Base-by-base conservation (phyloP, 2,888 invertebrate species). In the Argyresthia albistria region DNA sequence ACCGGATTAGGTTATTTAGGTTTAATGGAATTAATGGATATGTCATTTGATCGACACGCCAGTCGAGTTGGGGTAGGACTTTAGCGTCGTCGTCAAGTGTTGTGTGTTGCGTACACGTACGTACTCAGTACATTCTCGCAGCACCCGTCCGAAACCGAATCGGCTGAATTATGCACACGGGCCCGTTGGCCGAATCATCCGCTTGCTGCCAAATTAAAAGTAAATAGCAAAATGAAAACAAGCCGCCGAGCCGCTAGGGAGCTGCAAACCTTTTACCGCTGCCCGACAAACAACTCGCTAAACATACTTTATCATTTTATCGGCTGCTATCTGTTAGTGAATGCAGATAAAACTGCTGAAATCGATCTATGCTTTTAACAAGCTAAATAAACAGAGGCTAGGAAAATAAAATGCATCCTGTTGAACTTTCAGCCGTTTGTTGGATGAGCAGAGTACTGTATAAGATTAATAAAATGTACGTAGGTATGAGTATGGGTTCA, bases 201-300 rank as follows among this genome's bases (percentile, higher is more conserved):
- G 84, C 86, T 80, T 77, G 83, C 84, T 80, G 82, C 84, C 83
- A 87, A 87, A 87, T 87, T 87, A 87, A 87, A 87, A 86, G 86
- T 87, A 87, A 87, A 87, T 87, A 87, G 83, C 86, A 74, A 80
- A 86, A 87, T 86, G 84, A 87, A 87, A 84, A 84, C 84, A 83
- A 79, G 74, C 78, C 73, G 71, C 71, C 66, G 69, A 68, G 70
- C 80, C 82, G 72, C 82, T 69, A 76, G 84, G 79, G 86, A 80
- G 79, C 79, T 75, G 80, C 83, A 86, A 87, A 87, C 84, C 86
- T 86, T 87, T 87, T 86, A 87, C 81, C 80, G 83, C 68, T 77
- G 76, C 71, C 75, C 75, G 73, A 77, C 73, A 84, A 84, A 87
- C 82, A 86, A 74, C 78, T 72, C 72, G 78, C 80, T 81, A 81